Base-by-base conservation (phyloP, 2,888 invertebrate species). In the Napeogenes sylphis region DNA sequence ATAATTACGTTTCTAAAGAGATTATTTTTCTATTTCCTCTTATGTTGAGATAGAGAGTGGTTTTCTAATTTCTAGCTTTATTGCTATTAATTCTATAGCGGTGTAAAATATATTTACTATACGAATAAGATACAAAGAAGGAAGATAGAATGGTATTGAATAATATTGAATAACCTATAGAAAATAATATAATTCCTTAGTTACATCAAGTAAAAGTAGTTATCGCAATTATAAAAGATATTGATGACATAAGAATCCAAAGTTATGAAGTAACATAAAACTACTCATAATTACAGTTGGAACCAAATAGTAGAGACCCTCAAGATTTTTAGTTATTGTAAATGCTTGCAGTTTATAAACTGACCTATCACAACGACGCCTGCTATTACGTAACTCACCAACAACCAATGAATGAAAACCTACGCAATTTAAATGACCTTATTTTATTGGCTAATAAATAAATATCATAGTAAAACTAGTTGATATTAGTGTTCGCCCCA, bases 361-460 rank as follows among this genome's bases (percentile, higher is more conserved):
- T 84, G 80, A 75, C 82, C 84, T 85, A 82, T 80, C 82, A 62
- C 82, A 85, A 84, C 71, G 70, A 75, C 70, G 68, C 70, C 71
- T 71, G 8, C 21, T 55, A n/a, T 55, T 33, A 21, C 45, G 46
- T 55, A 55, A 47, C 47, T n/a, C 6, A 35, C 47, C 21, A 47
- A 51, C 21, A 8, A 51, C 30, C 10, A 51, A 51, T 51, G 47
- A 47, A 47, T 21, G 47, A 21, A 21, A 30, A 30, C 51, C 51
- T 30, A 51, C 51, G 8, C 30, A 30, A 47, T 51, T 21, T 51
- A 51, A 51, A 51, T n/a, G 51, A 30, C 51, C 51, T 55, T 55
- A 55, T 38, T 35, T 55, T 42, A n/a, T 42, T 42, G 42, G 42
- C 10, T 42, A 42, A 42, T 42, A 42, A 42, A 42, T 42, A 42